Conservation (phyloP, 2,113 vertebrate species). For the Spea multiplicata region DNA sequence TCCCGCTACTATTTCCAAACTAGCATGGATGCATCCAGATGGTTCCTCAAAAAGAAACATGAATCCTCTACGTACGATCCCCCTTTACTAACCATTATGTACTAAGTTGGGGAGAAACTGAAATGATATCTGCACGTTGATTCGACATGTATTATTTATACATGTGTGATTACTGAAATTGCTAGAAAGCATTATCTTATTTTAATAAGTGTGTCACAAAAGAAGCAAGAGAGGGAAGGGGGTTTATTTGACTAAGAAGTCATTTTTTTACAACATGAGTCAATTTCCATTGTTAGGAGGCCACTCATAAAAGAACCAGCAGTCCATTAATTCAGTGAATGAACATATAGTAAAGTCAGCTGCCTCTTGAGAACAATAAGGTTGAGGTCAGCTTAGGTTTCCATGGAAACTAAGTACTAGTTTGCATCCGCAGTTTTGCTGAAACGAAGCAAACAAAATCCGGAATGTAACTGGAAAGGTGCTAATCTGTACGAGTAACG, state of each 20-base stretch:
- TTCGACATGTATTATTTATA: not conserved
- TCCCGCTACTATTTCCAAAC: no score
- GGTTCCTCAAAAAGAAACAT: no score
- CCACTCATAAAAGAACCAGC: constrained; percentile 74
- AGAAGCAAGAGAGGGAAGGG: constrained; percentile 43
- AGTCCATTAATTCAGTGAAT: constrained; percentile 91
- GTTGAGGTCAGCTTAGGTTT: constrained; percentile 75
- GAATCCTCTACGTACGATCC: no score
- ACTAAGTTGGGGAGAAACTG: no score
- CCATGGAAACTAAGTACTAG: constrained; percentile 80
- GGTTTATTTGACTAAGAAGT: constrained; percentile 70
- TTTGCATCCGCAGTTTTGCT: constrained; percentile 75
- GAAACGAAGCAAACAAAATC: constrained; percentile 64
- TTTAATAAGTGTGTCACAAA: constrained; percentile 68
- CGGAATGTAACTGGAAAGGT: constrained; percentile 49
- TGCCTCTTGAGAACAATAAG: constrained; percentile 79
- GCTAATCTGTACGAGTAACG: constrained; percentile 43
- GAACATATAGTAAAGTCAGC: constrained; percentile 80
- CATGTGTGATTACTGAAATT: constrained; percentile 24
- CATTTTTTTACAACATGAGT: constrained; percentile 65
- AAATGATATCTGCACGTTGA: no score
- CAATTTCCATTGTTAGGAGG: constrained; percentile 63
- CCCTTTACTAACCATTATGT: no score
- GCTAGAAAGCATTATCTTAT: constrained; percentile 51
- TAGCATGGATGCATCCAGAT: no score